A percentile compares a stretch with the other conserved stretches of the same genome.
phyloP scores from a whole-genome alignment of 1,140 invertebrate genomes.

The Leptinotarsa texana region DNA sequence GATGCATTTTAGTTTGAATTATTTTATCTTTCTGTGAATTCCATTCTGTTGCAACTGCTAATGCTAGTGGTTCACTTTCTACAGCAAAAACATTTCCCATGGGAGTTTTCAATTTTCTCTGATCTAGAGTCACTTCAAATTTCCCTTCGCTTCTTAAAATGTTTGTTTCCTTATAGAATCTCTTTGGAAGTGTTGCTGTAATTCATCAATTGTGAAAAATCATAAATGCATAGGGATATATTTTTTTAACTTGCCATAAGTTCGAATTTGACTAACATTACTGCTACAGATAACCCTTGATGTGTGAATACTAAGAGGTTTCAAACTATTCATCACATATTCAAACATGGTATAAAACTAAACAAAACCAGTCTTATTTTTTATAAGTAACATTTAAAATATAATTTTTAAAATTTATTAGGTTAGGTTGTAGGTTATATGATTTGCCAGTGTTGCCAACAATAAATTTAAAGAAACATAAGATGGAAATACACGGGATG shows the following conservation, averaged over 20 bases:
- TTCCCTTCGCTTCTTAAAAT: constrained; percentile 65
- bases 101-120: constrained; percentile 87
- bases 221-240: background rate
- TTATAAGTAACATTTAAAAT: too few relatives aligned
- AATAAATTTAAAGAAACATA: too few relatives aligned
- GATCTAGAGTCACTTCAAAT: constrained; percentile 79
- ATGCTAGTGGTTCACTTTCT: constrained; percentile 83
- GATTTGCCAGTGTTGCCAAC: too few relatives aligned
- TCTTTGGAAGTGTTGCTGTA: constrained; percentile 54
- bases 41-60: constrained; percentile 92
- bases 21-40: constrained; percentile 81
- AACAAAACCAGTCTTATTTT: too few relatives aligned
- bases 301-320: too few relatives aligned
- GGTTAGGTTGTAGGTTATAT: too few relatives aligned
- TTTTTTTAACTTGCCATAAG: background rate
- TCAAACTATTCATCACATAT: too few relatives aligned
- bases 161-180: constrained; percentile 73
- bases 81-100: constrained; percentile 77
- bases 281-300: too few relatives aligned
- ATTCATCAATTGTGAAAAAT: constrained; percentile 1
- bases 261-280: background rate
- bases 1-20: constrained; percentile 81
- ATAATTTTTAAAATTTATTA: too few relatives aligned
- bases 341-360: too few relatives aligned
- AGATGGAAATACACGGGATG: too few relatives aligned